A percentile compares a stretch with the other conserved stretches of the same genome.
These are phyloP conservation scores for Oxyscelio sp. DNA, from an alignment of 2,888 invertebrate genomes.

Conservation along the genomic window DNA sequence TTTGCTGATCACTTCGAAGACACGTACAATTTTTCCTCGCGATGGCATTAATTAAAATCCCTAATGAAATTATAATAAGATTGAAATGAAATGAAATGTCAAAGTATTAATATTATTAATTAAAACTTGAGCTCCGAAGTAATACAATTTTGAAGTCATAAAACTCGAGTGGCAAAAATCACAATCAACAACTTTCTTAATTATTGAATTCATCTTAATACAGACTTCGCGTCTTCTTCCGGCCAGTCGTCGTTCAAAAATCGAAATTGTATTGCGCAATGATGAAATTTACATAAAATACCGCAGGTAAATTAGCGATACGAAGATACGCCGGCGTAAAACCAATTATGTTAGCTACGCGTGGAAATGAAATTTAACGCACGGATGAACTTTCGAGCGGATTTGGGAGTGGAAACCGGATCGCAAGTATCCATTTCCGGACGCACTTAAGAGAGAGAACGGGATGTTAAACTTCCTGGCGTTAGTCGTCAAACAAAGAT, in stretches of 20 bases:
- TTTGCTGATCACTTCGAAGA: no score
- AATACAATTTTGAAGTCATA: conserved; percentile 38
- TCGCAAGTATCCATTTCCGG: no score
- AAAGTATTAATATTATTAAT: conserved; percentile 29
- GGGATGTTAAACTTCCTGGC: no score
- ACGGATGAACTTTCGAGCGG: conserved; percentile 78
- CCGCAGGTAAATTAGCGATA: conserved; percentile 77
- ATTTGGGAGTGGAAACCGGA: no score
- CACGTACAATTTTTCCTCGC: no score
- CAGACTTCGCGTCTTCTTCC: no score
- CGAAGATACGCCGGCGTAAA: conserved; percentile 49
- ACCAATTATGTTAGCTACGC: conserved; percentile 73
- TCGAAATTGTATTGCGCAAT: no score
- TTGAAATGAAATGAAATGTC: conserved; percentile 39
- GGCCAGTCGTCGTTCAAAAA: no score
- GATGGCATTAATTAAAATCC: conserved; percentile 48
- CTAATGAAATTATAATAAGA: conserved; percentile 40
- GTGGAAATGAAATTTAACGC: conserved; percentile 80
- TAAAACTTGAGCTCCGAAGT: conserved; percentile 38
- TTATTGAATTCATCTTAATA: no score
- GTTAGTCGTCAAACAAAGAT: no score
- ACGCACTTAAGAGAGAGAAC: no score
- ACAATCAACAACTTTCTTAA: conserved; percentile 20
- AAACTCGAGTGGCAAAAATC: conserved; percentile 13
- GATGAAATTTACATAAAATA: no score